Evolutionary conservation across 2,113 vertebrate species (phyloP).

Genomic region (Progne subis): DNA sequence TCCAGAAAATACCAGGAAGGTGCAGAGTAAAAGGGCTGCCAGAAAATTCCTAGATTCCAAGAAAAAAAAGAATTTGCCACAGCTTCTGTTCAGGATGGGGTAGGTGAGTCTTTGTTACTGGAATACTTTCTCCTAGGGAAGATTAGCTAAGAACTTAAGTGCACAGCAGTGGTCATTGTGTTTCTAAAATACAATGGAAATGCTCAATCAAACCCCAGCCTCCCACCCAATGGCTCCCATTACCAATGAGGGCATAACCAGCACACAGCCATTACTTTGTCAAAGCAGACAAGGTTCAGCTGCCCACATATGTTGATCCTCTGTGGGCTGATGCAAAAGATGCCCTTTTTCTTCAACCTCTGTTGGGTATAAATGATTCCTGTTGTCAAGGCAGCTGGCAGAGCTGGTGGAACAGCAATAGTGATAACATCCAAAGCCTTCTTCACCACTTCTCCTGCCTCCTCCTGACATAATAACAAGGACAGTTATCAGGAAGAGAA

Average conservation of each 20-base stretch:
- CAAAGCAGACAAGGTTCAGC: constrained; percentile 82
- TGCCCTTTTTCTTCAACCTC: constrained; percentile 77
- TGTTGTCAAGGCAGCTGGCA: constrained; percentile 80
- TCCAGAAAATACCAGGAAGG: neutral
- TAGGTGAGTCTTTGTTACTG: no score
- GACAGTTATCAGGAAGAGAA: neutral
- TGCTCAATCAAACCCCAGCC: neutral
- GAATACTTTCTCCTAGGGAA: no score
- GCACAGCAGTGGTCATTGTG: neutral
- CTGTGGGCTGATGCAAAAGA: constrained; percentile 83
- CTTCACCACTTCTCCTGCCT: constrained; percentile 71
- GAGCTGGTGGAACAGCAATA: constrained; percentile 79
- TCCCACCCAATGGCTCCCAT: neutral
- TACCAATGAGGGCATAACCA: neutral
- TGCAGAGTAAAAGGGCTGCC: neutral
- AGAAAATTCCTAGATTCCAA: neutral
- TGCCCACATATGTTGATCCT: constrained; percentile 82
- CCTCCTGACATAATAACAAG: constrained; percentile 53
- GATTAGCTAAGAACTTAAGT: neutral
- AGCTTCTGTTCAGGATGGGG: neutral
- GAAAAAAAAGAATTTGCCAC: neutral
- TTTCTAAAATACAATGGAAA: neutral
- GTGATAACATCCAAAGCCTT: constrained; percentile 82
- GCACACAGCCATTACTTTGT: constrained; percentile 72
- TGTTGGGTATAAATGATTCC: constrained; percentile 80